Conservation (phyloP, 2,113 vertebrate genomes). For the Poeciliopsis prolifica region DNA sequence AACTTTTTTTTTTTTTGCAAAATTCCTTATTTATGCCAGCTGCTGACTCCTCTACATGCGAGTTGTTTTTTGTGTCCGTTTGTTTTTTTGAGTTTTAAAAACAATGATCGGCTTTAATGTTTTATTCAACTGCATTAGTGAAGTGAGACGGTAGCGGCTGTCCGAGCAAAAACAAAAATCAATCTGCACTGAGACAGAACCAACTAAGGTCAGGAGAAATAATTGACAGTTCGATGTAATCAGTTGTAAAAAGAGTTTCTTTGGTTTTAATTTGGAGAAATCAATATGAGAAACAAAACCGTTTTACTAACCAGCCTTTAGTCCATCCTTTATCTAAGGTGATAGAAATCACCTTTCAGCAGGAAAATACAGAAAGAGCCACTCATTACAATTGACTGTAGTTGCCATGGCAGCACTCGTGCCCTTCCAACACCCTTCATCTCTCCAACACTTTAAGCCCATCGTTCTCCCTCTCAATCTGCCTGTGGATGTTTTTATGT, state of each 20-base stretch:
- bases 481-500: too few species aligned
- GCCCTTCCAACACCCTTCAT: constrained; percentile 25
- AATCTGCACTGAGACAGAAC: neutral
- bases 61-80: neutral
- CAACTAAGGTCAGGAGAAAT: neutral
- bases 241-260: neutral
- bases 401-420: constrained; percentile 39
- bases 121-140: neutral
- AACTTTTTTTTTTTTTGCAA: neutral
- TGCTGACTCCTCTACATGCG: too few species aligned
- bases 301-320: constrained; percentile 2
- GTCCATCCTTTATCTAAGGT: neutral
- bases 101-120: neutral
- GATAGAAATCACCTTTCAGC: constrained; percentile 17
- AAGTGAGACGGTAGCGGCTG: neutral
- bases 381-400: constrained; percentile 6
- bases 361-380: neutral
- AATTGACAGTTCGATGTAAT: neutral
- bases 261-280: neutral
- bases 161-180: neutral
- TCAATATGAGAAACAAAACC: neutral
- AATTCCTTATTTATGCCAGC: neutral
- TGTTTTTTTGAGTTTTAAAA: neutral
- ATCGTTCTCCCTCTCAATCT: neutral
- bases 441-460: constrained; percentile 3